Percentiles rank a stretch among this genome's conserved stretches.
These are phyloP conservation scores for Lasioglossum pauxillum DNA, from an alignment of 2,888 invertebrate species.

Conservation along the genomic window DNA sequence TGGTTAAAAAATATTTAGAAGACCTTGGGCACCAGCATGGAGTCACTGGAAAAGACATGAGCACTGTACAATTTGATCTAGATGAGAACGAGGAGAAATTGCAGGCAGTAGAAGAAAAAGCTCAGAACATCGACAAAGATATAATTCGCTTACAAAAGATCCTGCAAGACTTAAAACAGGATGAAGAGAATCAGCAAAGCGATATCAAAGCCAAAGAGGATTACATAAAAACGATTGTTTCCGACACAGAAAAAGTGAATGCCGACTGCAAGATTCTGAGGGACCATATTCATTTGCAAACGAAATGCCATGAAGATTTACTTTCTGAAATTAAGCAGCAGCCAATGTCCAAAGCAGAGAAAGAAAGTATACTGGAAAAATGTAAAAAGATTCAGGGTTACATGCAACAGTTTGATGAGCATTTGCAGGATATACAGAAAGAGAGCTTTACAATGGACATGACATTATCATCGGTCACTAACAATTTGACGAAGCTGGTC, in stretches of 20 bases:
- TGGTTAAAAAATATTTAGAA: slow-evolving; percentile 73
- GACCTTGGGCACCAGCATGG: slow-evolving; percentile 72
- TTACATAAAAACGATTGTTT: slow-evolving; percentile 54
- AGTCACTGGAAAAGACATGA: slow-evolving; percentile 68
- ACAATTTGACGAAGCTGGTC: slow-evolving; percentile 74
- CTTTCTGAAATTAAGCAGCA: slow-evolving; percentile 73
- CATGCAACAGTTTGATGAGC: slow-evolving; percentile 73
- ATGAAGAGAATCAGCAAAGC: slow-evolving; percentile 60
- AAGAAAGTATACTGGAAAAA: slow-evolving; percentile 73
- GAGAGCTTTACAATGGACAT: slow-evolving; percentile 78
- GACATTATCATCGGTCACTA: slow-evolving; percentile 73
- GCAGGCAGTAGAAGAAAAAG: slow-evolving; percentile 56
- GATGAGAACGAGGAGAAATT: slow-evolving; percentile 60
- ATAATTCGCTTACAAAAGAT: slow-evolving; percentile 54
- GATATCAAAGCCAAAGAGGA: slow-evolving; percentile 63
- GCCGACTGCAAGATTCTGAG: slow-evolving; percentile 56
- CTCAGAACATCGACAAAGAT: slow-evolving; percentile 58
- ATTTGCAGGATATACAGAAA: slow-evolving; percentile 77
- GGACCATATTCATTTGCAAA: slow-evolving; percentile 65
- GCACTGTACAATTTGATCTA: slow-evolving; percentile 54
- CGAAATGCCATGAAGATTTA: slow-evolving; percentile 65
- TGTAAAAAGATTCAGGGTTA: slow-evolving; percentile 74
- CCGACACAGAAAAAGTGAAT: slow-evolving; percentile 68
- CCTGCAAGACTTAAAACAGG: slow-evolving; percentile 59
- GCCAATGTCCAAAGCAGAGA: slow-evolving; percentile 74